These are phyloP conservation scores for Carassius gibelio DNA, from an alignment of 2,113 vertebrate species.

Conservation along the genomic window DNA sequence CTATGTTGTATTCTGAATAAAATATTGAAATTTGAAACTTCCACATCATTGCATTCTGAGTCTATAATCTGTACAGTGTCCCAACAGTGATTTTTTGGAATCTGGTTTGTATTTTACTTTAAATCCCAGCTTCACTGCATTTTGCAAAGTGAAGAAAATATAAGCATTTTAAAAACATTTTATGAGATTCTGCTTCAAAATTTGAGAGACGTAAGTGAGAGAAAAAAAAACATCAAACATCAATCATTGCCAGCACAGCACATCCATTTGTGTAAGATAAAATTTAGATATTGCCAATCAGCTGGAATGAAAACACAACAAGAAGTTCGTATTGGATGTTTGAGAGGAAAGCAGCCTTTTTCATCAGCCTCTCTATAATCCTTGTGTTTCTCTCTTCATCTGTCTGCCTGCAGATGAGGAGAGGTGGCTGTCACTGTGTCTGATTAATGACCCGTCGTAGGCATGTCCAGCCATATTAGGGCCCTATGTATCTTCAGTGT, in stretches of 20 bases:
- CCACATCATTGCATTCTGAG: no score
- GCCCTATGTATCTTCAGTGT: conserved; percentile 96
- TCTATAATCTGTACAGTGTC: no score
- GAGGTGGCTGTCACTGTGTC: conserved; percentile 93
- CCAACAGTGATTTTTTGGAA: no score
- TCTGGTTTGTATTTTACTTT: no score
- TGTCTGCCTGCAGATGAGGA: conserved; percentile 68
- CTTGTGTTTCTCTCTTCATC: conserved; percentile 62
- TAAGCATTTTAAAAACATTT: not conserved
- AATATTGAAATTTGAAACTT: no score
- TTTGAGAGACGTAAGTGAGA: not conserved
- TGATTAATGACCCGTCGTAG: conserved; percentile 99
- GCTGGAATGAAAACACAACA: conserved; percentile 56
- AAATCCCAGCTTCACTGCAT: no score
- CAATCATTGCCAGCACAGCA: not conserved
- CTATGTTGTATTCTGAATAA: no score
- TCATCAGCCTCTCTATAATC: conserved; percentile 65
- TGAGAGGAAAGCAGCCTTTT: conserved; percentile 60
- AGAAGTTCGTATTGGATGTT: conserved; percentile 35
- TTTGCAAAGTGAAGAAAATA: no score
- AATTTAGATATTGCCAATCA: conserved; percentile 63
- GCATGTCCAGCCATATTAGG: conserved; percentile 99
- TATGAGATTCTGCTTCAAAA: not conserved
- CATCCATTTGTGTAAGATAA: conserved; percentile 34
- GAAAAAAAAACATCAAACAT: not conserved